phyloP scores from a whole-genome alignment of 2,113 vertebrate genomes.

The Archocentrus centrarchus region DNA sequence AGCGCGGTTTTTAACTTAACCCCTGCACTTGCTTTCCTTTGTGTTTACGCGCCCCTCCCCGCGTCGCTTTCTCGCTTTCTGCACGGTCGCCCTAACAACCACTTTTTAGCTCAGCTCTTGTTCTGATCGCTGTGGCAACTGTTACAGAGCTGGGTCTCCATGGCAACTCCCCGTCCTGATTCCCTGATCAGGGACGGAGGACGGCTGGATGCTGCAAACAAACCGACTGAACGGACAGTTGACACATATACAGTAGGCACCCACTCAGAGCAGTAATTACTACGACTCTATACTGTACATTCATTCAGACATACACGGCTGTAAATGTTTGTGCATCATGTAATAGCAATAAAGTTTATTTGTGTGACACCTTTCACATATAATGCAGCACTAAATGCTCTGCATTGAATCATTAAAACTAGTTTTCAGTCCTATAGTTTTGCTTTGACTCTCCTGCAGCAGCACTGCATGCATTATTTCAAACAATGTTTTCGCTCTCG shows the following conservation, averaged over 20 bases:
- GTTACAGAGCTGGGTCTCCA: constrained; percentile 75
- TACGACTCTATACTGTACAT: neutral
- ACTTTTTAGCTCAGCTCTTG: constrained; percentile 69
- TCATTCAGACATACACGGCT: neutral
- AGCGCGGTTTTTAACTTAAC: constrained; percentile 39
- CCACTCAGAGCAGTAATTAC: neutral
- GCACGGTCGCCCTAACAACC: constrained; percentile 76
- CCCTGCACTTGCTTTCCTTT: constrained; percentile 29
- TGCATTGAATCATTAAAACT: neutral
- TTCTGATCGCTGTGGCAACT: constrained; percentile 80
- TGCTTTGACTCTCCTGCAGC: neutral
- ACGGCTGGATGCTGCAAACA: constrained; percentile 49
- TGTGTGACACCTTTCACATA: neutral
- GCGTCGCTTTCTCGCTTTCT: constrained; percentile 57
- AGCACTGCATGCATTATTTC: neutral
- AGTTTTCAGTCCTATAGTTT: neutral
- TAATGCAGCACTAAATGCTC: too few species aligned
- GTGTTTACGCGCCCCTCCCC: constrained; percentile 47
- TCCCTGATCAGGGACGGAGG: constrained; percentile 73
- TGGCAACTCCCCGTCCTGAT: constrained; percentile 76
- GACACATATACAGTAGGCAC: neutral
- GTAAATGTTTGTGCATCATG: neutral
- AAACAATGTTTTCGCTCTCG: neutral
- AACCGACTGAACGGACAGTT: constrained; percentile 52
- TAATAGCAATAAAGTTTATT: too few species aligned